Conservation (phyloP, 2,113 vertebrate species). For the Calypte anna region DNA sequence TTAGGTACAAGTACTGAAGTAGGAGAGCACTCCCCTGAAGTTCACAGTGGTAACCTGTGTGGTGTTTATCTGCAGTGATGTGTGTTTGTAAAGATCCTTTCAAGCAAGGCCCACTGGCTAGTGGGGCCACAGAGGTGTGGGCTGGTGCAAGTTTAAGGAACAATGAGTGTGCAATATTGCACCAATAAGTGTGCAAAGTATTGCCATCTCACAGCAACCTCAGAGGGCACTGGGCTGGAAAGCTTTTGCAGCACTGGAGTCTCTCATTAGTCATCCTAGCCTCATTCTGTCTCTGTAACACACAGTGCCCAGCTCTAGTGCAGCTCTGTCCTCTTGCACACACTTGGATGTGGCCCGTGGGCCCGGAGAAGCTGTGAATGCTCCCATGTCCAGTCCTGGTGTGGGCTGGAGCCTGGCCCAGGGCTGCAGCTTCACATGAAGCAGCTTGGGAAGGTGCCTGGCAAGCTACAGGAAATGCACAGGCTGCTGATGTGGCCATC, state of each 20-base stretch:
- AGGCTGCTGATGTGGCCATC: background rate
- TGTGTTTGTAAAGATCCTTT: background rate
- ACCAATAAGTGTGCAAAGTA: background rate
- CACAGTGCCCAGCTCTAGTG: background rate
- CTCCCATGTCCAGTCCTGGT: background rate
- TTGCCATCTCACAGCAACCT: background rate
- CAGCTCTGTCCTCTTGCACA: background rate
- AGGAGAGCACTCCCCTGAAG: background rate
- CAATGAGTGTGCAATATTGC: background rate
- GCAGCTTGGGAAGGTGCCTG: background rate
- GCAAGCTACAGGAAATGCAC: background rate
- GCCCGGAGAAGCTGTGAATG: background rate
- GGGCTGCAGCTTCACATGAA: background rate
- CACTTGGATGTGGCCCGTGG: background rate
- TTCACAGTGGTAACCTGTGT: background rate
- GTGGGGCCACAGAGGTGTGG: background rate
- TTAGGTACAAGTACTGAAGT: background rate
- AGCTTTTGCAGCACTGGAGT: constrained; percentile 15
- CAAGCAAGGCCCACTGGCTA: background rate
- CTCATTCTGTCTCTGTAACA: constrained; percentile 54
- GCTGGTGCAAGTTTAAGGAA: background rate
- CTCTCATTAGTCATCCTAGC: constrained; percentile 67
- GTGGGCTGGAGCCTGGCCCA: background rate
- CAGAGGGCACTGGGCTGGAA: constrained; percentile 32
- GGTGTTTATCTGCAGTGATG: background rate